Conservation (phyloP, 2,797 vertebrate genomes). For the Momotus momota region DNA sequence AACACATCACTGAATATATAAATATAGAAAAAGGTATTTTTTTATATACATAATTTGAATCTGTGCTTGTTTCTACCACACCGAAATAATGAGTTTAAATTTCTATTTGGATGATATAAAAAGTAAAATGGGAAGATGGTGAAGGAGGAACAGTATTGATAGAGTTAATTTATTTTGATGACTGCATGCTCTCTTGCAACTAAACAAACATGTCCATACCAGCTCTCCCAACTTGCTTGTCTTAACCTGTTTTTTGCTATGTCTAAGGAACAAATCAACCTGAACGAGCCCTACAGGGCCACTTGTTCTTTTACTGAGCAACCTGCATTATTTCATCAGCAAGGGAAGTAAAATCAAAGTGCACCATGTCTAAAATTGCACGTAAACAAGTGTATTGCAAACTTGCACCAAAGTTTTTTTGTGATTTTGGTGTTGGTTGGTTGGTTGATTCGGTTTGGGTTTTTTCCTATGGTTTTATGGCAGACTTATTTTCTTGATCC, state of each 20-base stretch:
- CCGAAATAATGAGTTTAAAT: neutral
- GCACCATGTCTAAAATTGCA: neutral
- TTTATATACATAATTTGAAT: neutral
- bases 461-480: neutral
- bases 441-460: neutral
- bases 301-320: slow-evolving; percentile 32
- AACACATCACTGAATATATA: neutral
- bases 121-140: neutral
- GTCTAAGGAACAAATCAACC: slow-evolving; percentile 12
- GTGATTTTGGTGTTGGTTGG: neutral
- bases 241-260: slow-evolving; percentile 13
- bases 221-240: neutral
- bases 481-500: neutral
- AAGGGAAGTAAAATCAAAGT: neutral
- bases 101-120: neutral
- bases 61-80: neutral
- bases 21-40: fast-evolving
- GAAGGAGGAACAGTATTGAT: neutral
- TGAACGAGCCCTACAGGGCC: neutral
- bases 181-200: neutral
- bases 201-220: neutral
- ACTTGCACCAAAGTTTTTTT: neutral
- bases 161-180: neutral
- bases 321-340: slow-evolving; percentile 27
- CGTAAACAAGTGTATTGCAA: neutral